These are phyloP conservation scores for Calonectris borealis DNA, from an alignment of 2,113 vertebrate genomes.

Conservation along the genomic window DNA sequence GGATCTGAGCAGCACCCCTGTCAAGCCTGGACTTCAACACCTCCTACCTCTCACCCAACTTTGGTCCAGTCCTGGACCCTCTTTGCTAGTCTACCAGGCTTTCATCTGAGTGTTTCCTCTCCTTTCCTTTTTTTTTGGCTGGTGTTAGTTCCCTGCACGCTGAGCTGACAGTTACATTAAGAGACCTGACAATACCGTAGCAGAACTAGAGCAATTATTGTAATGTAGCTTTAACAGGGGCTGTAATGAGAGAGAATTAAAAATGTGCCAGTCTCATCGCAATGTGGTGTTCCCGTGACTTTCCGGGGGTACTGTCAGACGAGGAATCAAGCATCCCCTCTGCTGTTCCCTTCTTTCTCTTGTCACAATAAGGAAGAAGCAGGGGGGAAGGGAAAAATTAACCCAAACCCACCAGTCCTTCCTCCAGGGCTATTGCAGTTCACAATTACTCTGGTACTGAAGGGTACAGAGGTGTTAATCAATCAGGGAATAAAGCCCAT, in stretches of 20 bases:
- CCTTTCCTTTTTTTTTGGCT: neutral
- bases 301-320: slow-evolving; percentile 52
- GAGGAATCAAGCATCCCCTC: neutral
- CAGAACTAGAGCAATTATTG: slow-evolving; percentile 78
- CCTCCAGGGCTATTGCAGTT: neutral
- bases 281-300: slow-evolving; percentile 60
- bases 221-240: slow-evolving; percentile 70
- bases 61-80: neutral
- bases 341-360: neutral
- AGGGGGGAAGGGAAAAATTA: neutral
- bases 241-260: slow-evolving; percentile 73
- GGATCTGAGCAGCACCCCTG: neutral
- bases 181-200: slow-evolving; percentile 63
- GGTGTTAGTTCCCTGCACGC: slow-evolving; percentile 33
- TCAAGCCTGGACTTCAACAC: neutral
- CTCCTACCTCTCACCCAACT: neutral
- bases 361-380: neutral
- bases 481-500: neutral
- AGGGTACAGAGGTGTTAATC: neutral
- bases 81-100: neutral
- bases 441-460: neutral
- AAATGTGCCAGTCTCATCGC: slow-evolving; percentile 66
- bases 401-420: neutral
- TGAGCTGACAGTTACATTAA: slow-evolving; percentile 70
- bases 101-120: neutral